Evolutionary conservation across 2,888 invertebrate genomes (phyloP).

Genomic region (Mimachlamys varia): DNA sequence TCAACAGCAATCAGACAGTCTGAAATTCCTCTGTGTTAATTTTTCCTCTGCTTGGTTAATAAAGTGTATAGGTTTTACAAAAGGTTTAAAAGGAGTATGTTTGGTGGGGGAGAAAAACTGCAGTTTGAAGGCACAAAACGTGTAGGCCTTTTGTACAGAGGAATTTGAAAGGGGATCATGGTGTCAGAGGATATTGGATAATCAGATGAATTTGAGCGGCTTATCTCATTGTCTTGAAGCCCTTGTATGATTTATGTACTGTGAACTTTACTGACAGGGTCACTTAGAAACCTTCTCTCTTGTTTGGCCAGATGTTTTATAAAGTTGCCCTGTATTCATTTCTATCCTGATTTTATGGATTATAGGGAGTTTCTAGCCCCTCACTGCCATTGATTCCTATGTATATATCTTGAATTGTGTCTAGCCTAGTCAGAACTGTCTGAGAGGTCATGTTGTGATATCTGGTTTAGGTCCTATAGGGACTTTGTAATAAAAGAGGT

Average conservation of each 20-base stretch:
- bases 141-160: background rate
- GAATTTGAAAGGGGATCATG: constrained; percentile 13
- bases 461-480: background rate
- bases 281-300: background rate
- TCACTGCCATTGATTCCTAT: background rate
- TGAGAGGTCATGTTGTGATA: background rate
- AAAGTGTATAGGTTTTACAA: background rate
- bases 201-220: constrained; percentile 1
- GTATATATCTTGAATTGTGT: background rate
- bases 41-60: background rate
- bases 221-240: background rate
- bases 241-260: background rate
- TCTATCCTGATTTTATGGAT: background rate
- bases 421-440: background rate
- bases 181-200: constrained; percentile 29
- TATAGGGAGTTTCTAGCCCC: background rate
- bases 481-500: background rate
- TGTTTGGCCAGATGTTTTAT: constrained; percentile 13
- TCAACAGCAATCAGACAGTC: background rate
- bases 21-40: background rate
- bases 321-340: background rate
- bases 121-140: background rate
- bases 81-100: background rate
- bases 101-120: background rate
- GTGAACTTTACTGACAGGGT: background rate